phyloP scores from a whole-genome alignment of 2,888 invertebrate species.

The Microchrysa polita region DNA sequence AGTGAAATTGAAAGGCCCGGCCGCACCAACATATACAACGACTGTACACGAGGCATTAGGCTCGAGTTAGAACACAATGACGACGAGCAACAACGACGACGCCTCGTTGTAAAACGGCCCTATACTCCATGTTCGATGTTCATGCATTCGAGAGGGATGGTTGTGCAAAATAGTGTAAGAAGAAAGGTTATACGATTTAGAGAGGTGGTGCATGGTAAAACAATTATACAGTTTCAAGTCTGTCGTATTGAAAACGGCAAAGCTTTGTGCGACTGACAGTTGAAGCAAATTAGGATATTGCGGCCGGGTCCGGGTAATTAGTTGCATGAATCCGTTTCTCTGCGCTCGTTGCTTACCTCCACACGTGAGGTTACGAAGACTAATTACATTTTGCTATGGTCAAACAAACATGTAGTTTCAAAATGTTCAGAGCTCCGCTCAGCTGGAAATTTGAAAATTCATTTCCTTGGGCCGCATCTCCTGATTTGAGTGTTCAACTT shows the following conservation, averaged over 20 bases:
- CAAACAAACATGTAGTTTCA: neutral
- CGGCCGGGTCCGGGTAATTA: conserved; percentile 29
- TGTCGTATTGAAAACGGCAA: conserved; percentile 20
- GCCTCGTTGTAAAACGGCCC: too few species aligned
- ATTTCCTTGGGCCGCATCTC: neutral
- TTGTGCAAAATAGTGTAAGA: conserved; percentile 13
- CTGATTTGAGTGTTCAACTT: too few species aligned
- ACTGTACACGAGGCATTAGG: conserved; percentile 4
- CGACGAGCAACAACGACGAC: neutral
- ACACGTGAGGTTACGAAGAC: neutral
- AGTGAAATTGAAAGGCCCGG: neutral
- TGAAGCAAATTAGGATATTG: conserved; percentile 44
- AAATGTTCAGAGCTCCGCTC: conserved; percentile 9
- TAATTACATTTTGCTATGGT: conserved; percentile 1
- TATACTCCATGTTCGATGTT: too few species aligned
- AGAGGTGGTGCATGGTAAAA: conserved; percentile 20
- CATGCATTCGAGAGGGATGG: neutral
- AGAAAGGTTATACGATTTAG: conserved; percentile 4
- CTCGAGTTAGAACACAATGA: conserved; percentile 17
- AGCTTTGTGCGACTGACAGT: conserved; percentile 41
- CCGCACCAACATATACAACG: too few species aligned
- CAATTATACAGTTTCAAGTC: conserved; percentile 32
- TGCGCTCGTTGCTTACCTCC: conserved; percentile 8
- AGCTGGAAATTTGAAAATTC: conserved; percentile 23
- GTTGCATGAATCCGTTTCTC: conserved; percentile 37